Conservation (phyloP, 2,797 vertebrate species). For the Mycteria americana region DNA sequence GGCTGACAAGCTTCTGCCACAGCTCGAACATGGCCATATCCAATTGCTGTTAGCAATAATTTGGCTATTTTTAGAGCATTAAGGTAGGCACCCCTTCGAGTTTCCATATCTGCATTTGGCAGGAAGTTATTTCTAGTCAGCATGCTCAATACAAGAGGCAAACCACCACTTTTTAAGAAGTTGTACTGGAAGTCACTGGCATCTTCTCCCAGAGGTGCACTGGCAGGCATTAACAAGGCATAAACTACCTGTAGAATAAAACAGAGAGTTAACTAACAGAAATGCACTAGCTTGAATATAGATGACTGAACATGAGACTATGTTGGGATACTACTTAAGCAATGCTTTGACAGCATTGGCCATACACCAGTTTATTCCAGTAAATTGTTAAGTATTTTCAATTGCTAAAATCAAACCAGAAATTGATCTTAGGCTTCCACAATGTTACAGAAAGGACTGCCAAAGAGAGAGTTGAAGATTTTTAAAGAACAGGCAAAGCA, state of each 20-base stretch:
- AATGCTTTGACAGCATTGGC: background rate
- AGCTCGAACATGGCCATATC: constrained; percentile 95
- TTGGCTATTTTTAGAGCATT: constrained; percentile 98
- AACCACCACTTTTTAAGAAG: constrained; percentile 96
- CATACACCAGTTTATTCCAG: background rate
- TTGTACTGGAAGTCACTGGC: constrained; percentile 98
- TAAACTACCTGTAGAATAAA: constrained; percentile 89
- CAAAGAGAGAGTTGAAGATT: background rate
- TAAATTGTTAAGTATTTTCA: background rate
- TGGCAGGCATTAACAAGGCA: constrained; percentile 98
- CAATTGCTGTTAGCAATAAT: constrained; percentile 93
- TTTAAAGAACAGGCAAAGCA: background rate
- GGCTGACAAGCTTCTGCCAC: constrained; percentile 99
- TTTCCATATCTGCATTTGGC: constrained; percentile 98
- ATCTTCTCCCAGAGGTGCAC: constrained; percentile 94
- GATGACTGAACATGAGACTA: background rate
- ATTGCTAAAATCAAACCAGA: background rate
- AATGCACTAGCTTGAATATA: background rate
- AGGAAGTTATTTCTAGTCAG: constrained; percentile 99
- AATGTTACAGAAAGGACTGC: background rate
- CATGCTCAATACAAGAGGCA: constrained; percentile 97
- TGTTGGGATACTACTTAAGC: background rate
- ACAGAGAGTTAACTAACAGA: background rate
- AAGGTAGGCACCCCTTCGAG: constrained; percentile 95
- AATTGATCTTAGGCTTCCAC: background rate